Conservation (phyloP, 2,797 vertebrate genomes). For the Alfaro cultratus region DNA sequence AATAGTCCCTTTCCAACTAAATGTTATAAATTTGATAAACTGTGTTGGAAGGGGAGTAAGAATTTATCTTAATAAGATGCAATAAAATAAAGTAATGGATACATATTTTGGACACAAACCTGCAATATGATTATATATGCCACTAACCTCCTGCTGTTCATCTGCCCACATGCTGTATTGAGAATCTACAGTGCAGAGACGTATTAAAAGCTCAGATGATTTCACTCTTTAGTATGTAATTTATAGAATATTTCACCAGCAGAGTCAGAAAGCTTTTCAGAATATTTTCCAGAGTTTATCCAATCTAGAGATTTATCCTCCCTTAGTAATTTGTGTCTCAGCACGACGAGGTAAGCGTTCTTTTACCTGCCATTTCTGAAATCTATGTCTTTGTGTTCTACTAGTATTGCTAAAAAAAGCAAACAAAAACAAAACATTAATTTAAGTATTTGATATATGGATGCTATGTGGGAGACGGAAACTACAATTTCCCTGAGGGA, state of each 20-base stretch:
- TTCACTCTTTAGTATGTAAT: neutral
- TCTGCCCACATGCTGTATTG: conserved; percentile 44
- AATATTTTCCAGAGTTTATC: neutral
- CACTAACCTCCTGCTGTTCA: conserved; percentile 38
- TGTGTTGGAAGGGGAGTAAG: conserved; percentile 35
- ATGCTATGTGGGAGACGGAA: no score
- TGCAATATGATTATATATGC: conserved; percentile 43
- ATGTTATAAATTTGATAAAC: conserved; percentile 27
- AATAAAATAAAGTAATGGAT: conserved; percentile 50
- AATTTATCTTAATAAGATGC: conserved; percentile 3
- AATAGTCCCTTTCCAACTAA: conserved; percentile 6
- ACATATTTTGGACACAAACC: conserved; percentile 50
- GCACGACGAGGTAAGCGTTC: neutral
- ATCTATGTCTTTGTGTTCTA: neutral
- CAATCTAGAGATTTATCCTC: neutral
- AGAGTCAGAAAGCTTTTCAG: neutral
- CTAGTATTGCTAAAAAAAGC: neutral
- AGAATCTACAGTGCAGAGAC: neutral
- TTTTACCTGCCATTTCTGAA: neutral
- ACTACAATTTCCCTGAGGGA: no score
- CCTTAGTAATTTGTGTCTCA: neutral
- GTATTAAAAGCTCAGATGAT: neutral
- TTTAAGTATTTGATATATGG: no score
- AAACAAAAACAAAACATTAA: no score
- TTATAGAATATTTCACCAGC: neutral